Conservation (phyloP, 2,113 vertebrate genomes). For the Propithecus coquereli region DNA sequence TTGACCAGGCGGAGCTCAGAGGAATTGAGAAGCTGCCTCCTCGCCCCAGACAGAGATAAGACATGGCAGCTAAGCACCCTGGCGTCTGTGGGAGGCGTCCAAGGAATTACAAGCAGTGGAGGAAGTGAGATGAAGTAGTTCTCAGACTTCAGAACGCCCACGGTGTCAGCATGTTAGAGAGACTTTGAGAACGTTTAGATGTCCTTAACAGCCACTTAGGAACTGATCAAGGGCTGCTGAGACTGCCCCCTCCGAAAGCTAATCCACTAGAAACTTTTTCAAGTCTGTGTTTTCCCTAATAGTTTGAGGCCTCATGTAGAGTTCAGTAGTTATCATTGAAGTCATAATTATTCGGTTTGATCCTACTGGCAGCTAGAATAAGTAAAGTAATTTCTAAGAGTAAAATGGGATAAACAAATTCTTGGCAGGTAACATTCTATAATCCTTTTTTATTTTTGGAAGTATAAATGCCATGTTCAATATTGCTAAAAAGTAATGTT, state of each 20-base stretch:
- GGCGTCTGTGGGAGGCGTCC: rapidly evolving
- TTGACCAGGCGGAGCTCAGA: not conserved
- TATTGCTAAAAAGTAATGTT: slow-evolving; percentile 1
- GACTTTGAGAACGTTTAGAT: rapidly evolving
- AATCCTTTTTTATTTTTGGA: slow-evolving; percentile 1
- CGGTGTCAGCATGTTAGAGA: rapidly evolving
- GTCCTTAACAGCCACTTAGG: not conserved
- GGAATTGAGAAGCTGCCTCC: not conserved
- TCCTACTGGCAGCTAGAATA: slow-evolving; percentile 18
- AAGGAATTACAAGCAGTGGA: rapidly evolving
- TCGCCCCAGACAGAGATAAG: not conserved
- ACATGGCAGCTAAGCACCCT: not conserved
- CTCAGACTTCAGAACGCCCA: not conserved
- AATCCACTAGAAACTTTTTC: not conserved
- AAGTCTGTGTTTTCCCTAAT: not conserved
- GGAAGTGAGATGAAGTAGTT: not conserved
- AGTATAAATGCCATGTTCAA: not conserved
- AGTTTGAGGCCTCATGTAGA: not conserved
- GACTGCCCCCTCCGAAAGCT: not conserved
- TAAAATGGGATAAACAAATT: slow-evolving; percentile 4
- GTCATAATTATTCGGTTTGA: not conserved
- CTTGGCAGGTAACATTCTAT: not conserved
- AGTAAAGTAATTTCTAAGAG: slow-evolving; percentile 1
- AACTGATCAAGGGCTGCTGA: rapidly evolving
- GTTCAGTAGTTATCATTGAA: not conserved